Conservation (phyloP, 2,888 invertebrate species). For the Heteromyza rotundicornis region DNA sequence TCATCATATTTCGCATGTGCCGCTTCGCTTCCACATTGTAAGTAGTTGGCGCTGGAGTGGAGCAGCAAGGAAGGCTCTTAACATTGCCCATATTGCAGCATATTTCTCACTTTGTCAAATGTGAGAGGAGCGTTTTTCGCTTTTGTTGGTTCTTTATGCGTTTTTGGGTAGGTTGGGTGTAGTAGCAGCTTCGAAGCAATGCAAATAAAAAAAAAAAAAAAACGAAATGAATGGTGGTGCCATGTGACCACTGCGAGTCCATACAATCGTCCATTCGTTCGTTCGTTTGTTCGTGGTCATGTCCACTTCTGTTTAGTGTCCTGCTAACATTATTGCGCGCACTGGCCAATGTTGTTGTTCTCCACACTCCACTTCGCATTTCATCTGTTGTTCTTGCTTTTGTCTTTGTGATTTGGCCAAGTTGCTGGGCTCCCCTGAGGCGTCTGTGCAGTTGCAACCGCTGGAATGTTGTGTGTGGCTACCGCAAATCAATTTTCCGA, state of each 20-base stretch:
- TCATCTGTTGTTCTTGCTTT: neutral
- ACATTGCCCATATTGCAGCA: conserved; percentile 25
- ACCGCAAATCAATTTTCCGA: conserved; percentile 50
- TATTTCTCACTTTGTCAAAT: conserved; percentile 47
- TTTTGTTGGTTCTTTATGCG: neutral
- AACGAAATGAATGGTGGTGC: no score
- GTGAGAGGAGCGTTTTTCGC: no score
- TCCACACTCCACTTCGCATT: neutral
- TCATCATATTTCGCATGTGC: conserved; percentile 60
- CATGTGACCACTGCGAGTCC: no score
- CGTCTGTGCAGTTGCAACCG: conserved; percentile 5
- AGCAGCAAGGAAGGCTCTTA: conserved; percentile 15
- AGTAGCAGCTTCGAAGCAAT: no score
- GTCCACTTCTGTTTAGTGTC: conserved; percentile 38
- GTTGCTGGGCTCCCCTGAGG: conserved; percentile 7
- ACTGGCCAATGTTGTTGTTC: conserved; percentile 2
- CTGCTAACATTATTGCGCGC: conserved; percentile 38
- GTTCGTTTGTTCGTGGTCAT: conserved; percentile 27
- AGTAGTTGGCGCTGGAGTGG: conserved; percentile 1
- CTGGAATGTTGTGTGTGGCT: conserved; percentile 32
- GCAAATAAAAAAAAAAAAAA: no score
- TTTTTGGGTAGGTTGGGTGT: no score
- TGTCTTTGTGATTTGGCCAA: conserved; percentile 6
- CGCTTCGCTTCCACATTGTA: conserved; percentile 17
- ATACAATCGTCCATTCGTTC: neutral